A percentile compares a stretch with the other conserved stretches of the same genome.
These are phyloP conservation scores for Dolichotis patagonum DNA, from an alignment of 2,113 vertebrate genomes.

Conservation along the genomic window DNA sequence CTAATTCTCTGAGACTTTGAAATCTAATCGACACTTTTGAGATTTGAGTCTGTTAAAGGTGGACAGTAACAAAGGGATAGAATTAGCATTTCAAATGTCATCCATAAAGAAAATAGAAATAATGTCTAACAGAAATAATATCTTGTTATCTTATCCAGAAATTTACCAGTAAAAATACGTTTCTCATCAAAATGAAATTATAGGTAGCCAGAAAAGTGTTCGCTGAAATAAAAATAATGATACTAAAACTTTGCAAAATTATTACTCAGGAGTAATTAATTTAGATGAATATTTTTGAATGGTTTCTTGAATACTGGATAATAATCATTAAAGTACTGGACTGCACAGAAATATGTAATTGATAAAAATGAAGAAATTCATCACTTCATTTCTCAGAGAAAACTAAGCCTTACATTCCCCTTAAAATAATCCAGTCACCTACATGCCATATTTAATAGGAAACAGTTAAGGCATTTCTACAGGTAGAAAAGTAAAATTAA, in stretches of 20 bases:
- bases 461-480: neutral
- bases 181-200: constrained; percentile 15
- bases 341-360: neutral
- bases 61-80: neutral
- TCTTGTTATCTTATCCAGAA: neutral
- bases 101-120: constrained; percentile 24
- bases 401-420: neutral
- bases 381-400: neutral
- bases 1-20: neutral
- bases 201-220: neutral
- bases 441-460: neutral
- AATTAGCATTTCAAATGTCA: constrained; percentile 24
- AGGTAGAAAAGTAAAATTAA: neutral
- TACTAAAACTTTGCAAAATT: neutral
- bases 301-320: neutral
- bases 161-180: neutral
- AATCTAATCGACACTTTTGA: neutral
- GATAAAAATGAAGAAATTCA: neutral
- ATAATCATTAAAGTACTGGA: neutral
- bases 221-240: constrained; percentile 11
- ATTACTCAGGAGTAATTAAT: neutral
- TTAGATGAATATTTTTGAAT: neutral
- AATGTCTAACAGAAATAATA: neutral
- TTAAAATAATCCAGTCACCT: constrained; percentile 42
- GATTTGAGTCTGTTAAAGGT: constrained; percentile 32